These are phyloP conservation scores for Apis florea DNA, from an alignment of 1,140 invertebrate species.

Conservation along the genomic window DNA sequence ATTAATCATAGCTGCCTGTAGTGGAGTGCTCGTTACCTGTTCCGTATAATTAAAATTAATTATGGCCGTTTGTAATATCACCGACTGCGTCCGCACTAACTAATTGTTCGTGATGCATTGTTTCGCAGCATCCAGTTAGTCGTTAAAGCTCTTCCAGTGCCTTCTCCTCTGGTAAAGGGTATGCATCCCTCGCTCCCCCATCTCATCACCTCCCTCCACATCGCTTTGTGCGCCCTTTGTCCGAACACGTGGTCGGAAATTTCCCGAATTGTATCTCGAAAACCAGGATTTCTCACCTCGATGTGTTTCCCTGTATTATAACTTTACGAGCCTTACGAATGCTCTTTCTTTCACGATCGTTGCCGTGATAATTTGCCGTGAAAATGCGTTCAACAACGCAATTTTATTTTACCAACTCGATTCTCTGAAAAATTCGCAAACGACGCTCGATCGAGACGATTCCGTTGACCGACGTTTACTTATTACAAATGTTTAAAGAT, in stretches of 20 bases:
- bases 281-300: slow-evolving; percentile 13
- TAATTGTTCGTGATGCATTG: slow-evolving; percentile 63
- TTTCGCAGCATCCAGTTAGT: slow-evolving; percentile 54
- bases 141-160: slow-evolving; percentile 35
- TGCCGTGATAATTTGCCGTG: no score
- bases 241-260: slow-evolving; percentile 39
- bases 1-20: slow-evolving; percentile 60
- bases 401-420: no score
- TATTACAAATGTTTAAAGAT: no score
- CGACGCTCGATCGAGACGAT: no score
- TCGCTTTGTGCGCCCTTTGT: slow-evolving; percentile 42
- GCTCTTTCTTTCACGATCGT: no score
- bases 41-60: slow-evolving; percentile 67
- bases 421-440: no score
- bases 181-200: not conserved
- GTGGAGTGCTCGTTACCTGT: slow-evolving; percentile 57
- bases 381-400: no score
- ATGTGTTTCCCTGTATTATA: not conserved
- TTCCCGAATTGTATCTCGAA: slow-evolving; percentile 43
- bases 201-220: not conserved
- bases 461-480: not conserved
- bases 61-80: slow-evolving; percentile 55
- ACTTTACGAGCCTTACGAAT: not conserved
- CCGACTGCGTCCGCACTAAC: slow-evolving; percentile 46
- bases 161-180: slow-evolving; percentile 22